phyloP scores from a whole-genome alignment of 2,888 invertebrate species.

The Aphodius granarius region DNA sequence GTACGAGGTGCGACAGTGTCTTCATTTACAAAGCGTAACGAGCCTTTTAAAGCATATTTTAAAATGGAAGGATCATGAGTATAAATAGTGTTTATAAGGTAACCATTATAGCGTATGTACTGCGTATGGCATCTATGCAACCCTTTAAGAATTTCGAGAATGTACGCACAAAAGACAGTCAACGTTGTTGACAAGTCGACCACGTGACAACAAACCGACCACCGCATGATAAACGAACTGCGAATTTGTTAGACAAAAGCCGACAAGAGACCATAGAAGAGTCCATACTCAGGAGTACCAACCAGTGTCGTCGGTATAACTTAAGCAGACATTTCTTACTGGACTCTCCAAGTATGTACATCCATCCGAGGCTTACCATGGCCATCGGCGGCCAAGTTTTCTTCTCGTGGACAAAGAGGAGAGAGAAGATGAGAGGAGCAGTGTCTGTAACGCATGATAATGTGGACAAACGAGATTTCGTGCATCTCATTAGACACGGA shows the following conservation, averaged over 20 bases:
- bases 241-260: neutral
- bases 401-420: neutral
- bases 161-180: neutral
- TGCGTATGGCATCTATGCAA: too few species aligned
- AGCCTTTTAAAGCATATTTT: too few species aligned
- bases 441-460: constrained; percentile 30
- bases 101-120: too few species aligned
- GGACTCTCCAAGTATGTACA: neutral
- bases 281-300: neutral
- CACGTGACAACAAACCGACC: neutral
- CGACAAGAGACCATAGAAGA: neutral
- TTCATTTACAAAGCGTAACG: too few species aligned
- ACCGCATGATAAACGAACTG: neutral
- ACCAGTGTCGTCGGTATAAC: neutral
- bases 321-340: neutral
- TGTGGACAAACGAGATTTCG: constrained; percentile 39
- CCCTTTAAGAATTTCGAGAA: neutral
- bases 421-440: neutral
- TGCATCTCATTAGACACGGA: constrained; percentile 53
- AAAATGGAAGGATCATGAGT: too few species aligned
- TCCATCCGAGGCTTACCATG: neutral
- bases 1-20: too few species aligned
- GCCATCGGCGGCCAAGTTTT: neutral
- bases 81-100: too few species aligned
- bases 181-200: neutral